phyloP scores from a whole-genome alignment of 2,797 vertebrate genomes.

The Oreonectes daqikongensis region DNA sequence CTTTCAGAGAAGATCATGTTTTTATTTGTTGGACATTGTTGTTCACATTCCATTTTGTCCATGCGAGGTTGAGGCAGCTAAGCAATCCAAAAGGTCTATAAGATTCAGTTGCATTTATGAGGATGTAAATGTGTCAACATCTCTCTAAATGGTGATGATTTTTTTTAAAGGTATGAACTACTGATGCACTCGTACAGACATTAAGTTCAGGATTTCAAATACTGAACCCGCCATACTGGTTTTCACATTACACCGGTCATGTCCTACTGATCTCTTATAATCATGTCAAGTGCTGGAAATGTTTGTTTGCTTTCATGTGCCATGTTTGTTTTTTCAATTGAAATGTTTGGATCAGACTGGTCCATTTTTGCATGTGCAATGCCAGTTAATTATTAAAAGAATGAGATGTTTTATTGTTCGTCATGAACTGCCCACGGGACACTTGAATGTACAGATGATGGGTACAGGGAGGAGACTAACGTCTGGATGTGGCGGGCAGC shows the following conservation, averaged over 20 bases:
- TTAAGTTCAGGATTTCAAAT: slow-evolving; percentile 42
- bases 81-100: slow-evolving; percentile 10
- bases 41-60: slow-evolving; percentile 43
- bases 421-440: slow-evolving; percentile 23
- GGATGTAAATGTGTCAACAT: slow-evolving; percentile 23
- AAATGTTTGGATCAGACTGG: slow-evolving; percentile 66
- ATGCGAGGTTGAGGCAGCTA: slow-evolving; percentile 42
- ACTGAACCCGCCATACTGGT: slow-evolving; percentile 39
- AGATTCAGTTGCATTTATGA: background rate
- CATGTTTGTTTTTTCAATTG: slow-evolving; percentile 65
- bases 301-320: slow-evolving; percentile 56
- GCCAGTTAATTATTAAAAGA: slow-evolving; percentile 34
- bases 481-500: slow-evolving; percentile 18
- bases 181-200: slow-evolving; percentile 23
- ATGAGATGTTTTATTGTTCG: slow-evolving; percentile 48
- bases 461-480: too few relatives aligned
- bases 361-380: slow-evolving; percentile 69
- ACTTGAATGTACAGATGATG: slow-evolving; percentile 80
- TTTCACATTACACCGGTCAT: slow-evolving; percentile 33
- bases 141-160: slow-evolving; percentile 36
- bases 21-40: slow-evolving; percentile 12
- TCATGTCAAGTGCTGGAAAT: slow-evolving; percentile 63
- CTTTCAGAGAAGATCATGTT: slow-evolving; percentile 72
- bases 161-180: slow-evolving; percentile 32
- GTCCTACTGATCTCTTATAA: slow-evolving; percentile 62